Evolutionary conservation across 2,113 vertebrate genomes (phyloP).

Genomic region (Spilogale gracilis): DNA sequence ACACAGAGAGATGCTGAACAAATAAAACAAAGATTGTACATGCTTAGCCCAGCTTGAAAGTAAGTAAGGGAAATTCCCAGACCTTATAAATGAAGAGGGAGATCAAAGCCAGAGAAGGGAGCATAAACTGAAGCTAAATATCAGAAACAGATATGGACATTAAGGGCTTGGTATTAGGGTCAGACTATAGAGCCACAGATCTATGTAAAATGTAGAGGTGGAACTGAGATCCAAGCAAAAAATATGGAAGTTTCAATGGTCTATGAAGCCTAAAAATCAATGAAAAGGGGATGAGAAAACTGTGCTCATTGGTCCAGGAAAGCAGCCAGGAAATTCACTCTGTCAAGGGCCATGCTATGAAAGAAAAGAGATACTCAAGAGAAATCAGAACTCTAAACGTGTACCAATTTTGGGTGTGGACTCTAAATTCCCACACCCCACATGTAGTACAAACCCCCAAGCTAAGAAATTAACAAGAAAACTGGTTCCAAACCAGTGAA

Average conservation of each 20-base stretch:
- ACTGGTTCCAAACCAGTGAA: background rate
- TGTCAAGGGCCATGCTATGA: background rate
- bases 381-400: conserved; percentile 10
- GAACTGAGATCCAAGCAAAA: conserved; percentile 24
- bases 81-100: background rate
- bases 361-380: conserved; percentile 17
- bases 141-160: background rate
- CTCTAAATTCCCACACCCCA: background rate
- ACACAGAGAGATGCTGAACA: background rate
- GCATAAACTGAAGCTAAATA: conserved; percentile 28
- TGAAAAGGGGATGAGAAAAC: conserved; percentile 8
- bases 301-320: background rate
- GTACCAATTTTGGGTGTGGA: background rate
- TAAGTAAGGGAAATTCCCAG: background rate
- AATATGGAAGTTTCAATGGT: background rate
- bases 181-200: background rate
- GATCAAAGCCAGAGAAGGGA: conserved; percentile 5
- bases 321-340: conserved; percentile 8
- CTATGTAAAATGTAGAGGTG: conserved; percentile 9
- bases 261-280: background rate
- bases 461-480: conserved; percentile 54
- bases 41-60: background rate
- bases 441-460: background rate
- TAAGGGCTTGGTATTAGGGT: background rate
- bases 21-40: background rate